Base-by-base conservation (phyloP, 2,113 vertebrate species). In the Cnemophilus loriae region DNA sequence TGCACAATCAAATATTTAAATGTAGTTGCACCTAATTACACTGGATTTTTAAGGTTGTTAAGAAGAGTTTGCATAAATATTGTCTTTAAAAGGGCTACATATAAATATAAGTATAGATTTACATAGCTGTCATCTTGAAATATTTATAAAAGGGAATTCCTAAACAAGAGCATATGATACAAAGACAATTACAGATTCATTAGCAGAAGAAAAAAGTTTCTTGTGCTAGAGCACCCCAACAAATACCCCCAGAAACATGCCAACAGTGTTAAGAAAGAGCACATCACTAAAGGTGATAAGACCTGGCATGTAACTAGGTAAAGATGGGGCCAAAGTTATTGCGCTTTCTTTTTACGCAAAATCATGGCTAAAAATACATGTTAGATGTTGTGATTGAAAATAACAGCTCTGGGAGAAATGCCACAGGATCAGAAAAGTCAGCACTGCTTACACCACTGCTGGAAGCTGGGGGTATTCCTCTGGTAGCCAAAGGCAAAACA, bases 1-100 rank as follows among this genome's bases (percentile, higher is more conserved):
- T 23, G 64, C 50, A 86, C 77, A 90, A 77, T 78, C 42, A 83
- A 94, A 89, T 81, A 87, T 94, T 95, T 97, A 83, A 86, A 89
- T 56, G 55, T 85, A 92, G 85, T 81, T 95, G 68, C 70, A 95
- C 52, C 55, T 82, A 93, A 96, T 95, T 90, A 84, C 32, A 44
- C 60, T 16, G 7, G 19, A 74, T 82, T 96, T 81, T 87, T 63
- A 87, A 94, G 55, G 26, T 27, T 91, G 59, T 64, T 91, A 46
- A 95, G 85, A 35, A 59, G 27, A 53, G 21, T 69, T 96, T 91
- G 75, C 75, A 79, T 88, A 96, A 97, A 89, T 70, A 70, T 50
- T 27, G 6, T 37, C 37, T 82, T 95, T 89, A 85, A 77, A 94
- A 92, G 55, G 35, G 79, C 56, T 85, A 53, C 67, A 61, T 79